A percentile compares a stretch with the other conserved stretches of the same genome.
Evolutionary conservation across 35 echinoderm and acorn worm species (phyloP).

Genomic region (Strongylocentrotus purpuratus): DNA sequence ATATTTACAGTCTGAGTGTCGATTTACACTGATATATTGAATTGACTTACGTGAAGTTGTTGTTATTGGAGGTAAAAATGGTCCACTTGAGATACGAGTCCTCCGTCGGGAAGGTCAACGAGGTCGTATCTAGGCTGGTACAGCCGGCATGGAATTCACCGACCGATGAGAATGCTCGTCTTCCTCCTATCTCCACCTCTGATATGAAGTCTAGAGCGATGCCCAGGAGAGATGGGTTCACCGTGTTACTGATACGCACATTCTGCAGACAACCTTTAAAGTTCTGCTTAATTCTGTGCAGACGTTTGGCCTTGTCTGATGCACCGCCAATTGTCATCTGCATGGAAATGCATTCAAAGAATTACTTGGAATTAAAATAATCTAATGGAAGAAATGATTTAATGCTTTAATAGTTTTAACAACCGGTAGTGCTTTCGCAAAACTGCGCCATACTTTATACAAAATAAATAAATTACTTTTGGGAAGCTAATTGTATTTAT

Average conservation of each 20-base stretch:
- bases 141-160: conserved; percentile 62
- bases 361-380: too few relatives aligned
- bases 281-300: not conserved
- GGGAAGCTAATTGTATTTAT: too few relatives aligned
- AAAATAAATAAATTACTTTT: too few relatives aligned
- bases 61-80: conserved; percentile 8
- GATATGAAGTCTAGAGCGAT: conserved; percentile 71
- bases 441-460: too few relatives aligned
- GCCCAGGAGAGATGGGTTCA: conserved; percentile 40
- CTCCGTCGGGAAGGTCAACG: conserved; percentile 63
- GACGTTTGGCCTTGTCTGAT: not conserved
- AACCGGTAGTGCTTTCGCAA: too few relatives aligned
- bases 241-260: conserved; percentile 65
- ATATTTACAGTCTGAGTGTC: not conserved
- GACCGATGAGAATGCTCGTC: conserved; percentile 34
- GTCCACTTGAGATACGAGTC: conserved; percentile 69
- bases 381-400: too few relatives aligned
- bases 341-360: not conserved
- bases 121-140: conserved; percentile 13
- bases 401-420: too few relatives aligned
- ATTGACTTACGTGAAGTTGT: conserved; percentile 75
- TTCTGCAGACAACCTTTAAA: conserved; percentile 79
- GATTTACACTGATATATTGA: not conserved
- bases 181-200: conserved; percentile 8
- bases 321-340: conserved; percentile 82